phyloP scores from a whole-genome alignment of 1,140 invertebrate species.

The Leptinotarsa defecta region DNA sequence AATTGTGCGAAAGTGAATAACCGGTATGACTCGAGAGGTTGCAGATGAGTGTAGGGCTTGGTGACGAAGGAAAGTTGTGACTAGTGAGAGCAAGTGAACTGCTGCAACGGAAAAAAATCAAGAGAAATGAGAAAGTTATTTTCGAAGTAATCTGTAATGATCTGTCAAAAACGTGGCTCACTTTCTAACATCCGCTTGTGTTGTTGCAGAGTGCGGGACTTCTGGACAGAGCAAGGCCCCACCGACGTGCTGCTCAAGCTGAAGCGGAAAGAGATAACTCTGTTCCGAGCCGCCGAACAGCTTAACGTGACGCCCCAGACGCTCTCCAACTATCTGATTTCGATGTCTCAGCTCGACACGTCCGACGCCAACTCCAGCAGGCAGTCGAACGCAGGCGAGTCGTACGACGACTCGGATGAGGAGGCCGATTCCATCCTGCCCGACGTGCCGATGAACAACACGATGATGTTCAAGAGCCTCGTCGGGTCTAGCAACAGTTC shows the following conservation, averaged over 20 bases:
- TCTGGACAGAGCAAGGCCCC: constrained; percentile 75
- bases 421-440: constrained; percentile 51
- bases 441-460: constrained; percentile 44
- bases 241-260: constrained; percentile 72
- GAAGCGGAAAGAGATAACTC: constrained; percentile 71
- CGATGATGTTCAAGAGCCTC: constrained; percentile 34
- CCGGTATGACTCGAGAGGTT: too few relatives aligned
- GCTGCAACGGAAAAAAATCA: too few relatives aligned
- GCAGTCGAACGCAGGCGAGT: constrained; percentile 36
- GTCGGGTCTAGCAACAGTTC: constrained; percentile 14
- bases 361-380: constrained; percentile 54
- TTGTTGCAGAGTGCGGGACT: constrained; percentile 69
- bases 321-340: constrained; percentile 70
- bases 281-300: constrained; percentile 73
- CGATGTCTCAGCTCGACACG: constrained; percentile 61
- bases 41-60: too few relatives aligned
- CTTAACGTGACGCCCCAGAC: constrained; percentile 75
- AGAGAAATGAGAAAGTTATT: too few relatives aligned
- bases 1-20: too few relatives aligned
- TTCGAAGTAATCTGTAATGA: too few relatives aligned
- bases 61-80: too few relatives aligned
- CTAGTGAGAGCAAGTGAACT: too few relatives aligned
- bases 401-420: constrained; percentile 57
- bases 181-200: not conserved
- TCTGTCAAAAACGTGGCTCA: too few relatives aligned